phyloP scores from a whole-genome alignment of 2,113 vertebrate species.

The Dasypus novemcinctus region DNA sequence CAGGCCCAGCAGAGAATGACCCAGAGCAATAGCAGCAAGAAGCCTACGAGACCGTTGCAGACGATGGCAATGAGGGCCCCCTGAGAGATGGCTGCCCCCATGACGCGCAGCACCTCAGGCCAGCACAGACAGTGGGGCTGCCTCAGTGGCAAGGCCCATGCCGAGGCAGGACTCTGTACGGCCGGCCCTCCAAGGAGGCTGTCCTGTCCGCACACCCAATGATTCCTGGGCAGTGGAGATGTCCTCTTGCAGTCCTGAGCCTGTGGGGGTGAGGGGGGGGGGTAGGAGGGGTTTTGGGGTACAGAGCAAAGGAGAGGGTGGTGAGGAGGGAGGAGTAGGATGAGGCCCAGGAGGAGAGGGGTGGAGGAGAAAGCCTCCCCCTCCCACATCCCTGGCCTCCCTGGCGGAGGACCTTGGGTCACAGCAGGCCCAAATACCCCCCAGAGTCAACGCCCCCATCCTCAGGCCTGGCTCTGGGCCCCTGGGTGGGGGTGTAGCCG shows the following conservation, averaged over 20 bases:
- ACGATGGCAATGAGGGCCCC: constrained; percentile 86
- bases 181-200: constrained; percentile 22
- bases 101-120: constrained; percentile 73
- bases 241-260: constrained; percentile 45
- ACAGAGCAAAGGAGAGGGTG: constrained; percentile 43
- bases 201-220: not conserved
- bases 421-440: not conserved
- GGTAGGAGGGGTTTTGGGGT: not conserved
- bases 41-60: constrained; percentile 85
- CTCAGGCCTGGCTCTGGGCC: constrained; percentile 13
- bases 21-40: constrained; percentile 86
- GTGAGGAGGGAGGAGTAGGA: not conserved
- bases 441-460: not conserved
- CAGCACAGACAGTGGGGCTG: constrained; percentile 19
- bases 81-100: constrained; percentile 85
- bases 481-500: not conserved
- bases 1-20: constrained; percentile 88
- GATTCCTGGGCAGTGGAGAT: constrained; percentile 41
- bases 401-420: not conserved
- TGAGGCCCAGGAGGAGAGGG: not conserved
- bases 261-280: not conserved
- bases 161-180: not conserved
- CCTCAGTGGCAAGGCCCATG: constrained; percentile 58
- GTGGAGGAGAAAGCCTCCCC: not conserved
- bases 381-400: not conserved